Conservation (phyloP, 2,888 invertebrate species). For the Limenitis camilla region DNA sequence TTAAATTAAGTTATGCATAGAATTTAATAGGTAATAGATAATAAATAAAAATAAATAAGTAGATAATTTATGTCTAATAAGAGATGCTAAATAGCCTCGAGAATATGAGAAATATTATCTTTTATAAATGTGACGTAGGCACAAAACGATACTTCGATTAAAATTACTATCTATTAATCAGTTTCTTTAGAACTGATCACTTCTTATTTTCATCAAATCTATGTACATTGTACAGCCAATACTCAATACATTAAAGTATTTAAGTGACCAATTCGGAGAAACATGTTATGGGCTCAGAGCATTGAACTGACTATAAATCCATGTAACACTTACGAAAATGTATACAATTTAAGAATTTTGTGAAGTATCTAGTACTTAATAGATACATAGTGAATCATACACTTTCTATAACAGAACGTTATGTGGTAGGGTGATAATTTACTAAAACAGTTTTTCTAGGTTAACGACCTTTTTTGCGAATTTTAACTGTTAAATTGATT, state of each 20-base stretch:
- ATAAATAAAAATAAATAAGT: too few relatives aligned
- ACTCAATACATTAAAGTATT: slow-evolving; percentile 2
- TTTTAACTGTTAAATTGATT: background rate
- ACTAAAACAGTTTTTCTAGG: slow-evolving; percentile 14
- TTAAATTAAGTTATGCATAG: too few relatives aligned
- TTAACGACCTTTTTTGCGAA: slow-evolving; percentile 8
- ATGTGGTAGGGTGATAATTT: slow-evolving; percentile 18
- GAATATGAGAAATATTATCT: too few relatives aligned
- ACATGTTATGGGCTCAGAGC: slow-evolving; percentile 15
- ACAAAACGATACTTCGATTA: too few relatives aligned
- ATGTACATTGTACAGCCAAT: background rate
- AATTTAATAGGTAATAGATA: too few relatives aligned
- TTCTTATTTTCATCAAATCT: background rate
- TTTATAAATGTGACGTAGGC: too few relatives aligned
- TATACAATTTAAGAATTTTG: too few relatives aligned
- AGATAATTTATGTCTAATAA: too few relatives aligned
- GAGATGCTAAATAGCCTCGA: too few relatives aligned
- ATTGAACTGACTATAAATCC: slow-evolving; percentile 16
- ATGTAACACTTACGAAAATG: slow-evolving; percentile 10
- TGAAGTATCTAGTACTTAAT: too few relatives aligned
- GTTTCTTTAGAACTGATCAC: background rate
- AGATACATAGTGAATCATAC: slow-evolving; percentile 10
- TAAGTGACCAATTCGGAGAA: slow-evolving; percentile 17
- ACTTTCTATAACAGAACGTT: slow-evolving; percentile 15
- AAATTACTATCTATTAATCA: too few relatives aligned